phyloP scores from a whole-genome alignment of 2,888 invertebrate genomes.

The Hemaris fuciformis region DNA sequence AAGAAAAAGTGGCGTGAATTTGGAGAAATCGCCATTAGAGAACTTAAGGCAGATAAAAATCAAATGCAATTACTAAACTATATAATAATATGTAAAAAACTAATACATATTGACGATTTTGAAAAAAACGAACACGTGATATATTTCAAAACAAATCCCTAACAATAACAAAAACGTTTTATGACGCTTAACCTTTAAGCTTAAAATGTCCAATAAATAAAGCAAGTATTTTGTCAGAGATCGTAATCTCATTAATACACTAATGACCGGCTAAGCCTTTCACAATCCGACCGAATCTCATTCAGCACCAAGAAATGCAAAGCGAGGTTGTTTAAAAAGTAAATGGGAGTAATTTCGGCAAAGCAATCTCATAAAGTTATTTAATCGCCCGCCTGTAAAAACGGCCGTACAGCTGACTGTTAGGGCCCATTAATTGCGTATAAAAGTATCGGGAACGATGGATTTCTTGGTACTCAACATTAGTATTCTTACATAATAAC shows the following conservation, averaged over 20 bases:
- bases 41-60: too few relatives aligned
- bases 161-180: neutral
- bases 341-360: constrained; percentile 15
- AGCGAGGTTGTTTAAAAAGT: constrained; percentile 20
- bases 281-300: neutral
- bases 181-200: neutral
- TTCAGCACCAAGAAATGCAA: neutral
- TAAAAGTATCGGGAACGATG: constrained; percentile 3
- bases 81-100: too few relatives aligned
- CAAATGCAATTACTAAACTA: too few relatives aligned
- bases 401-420: constrained; percentile 9
- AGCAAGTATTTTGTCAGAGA: constrained; percentile 11
- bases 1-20: too few relatives aligned
- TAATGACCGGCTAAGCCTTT: neutral
- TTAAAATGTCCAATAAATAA: neutral
- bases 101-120: too few relatives aligned
- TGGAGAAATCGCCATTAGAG: too few relatives aligned
- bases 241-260: neutral
- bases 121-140: too few relatives aligned
- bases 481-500: too few relatives aligned
- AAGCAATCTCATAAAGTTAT: constrained; percentile 15
- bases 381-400: constrained; percentile 11
- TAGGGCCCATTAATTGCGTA: constrained; percentile 13
- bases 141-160: neutral
- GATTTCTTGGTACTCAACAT: constrained; percentile 9